Percentiles rank a stretch among this genome's conserved stretches.
Conservation (phyloP, 1,140 invertebrate genomes). For the Cheumatopsyche charites region DNA sequence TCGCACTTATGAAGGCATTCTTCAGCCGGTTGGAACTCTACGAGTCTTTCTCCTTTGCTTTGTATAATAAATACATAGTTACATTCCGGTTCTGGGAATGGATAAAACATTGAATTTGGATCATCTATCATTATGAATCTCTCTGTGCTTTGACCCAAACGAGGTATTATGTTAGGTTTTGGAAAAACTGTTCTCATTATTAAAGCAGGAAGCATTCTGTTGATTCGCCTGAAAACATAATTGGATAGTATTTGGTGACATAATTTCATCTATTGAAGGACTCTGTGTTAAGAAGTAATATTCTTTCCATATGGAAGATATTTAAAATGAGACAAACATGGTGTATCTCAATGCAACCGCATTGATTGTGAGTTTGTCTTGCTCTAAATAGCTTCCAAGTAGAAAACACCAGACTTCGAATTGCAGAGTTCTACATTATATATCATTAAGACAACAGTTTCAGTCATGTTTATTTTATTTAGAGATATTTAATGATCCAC, state of each 20-base stretch:
- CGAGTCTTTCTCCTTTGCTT: slow-evolving; percentile 67
- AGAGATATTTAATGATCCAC: too few relatives aligned
- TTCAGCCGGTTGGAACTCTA: slow-evolving; percentile 69
- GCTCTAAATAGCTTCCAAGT: too few relatives aligned
- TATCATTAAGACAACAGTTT: too few relatives aligned
- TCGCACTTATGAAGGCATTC: slow-evolving; percentile 71
- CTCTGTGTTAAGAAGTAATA: too few relatives aligned
- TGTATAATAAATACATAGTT: slow-evolving; percentile 74
- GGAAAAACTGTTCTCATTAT: slow-evolving; percentile 70
- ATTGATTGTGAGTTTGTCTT: too few relatives aligned
- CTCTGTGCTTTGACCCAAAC: slow-evolving; percentile 72
- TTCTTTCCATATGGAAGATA: too few relatives aligned
- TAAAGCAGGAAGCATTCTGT: slow-evolving; percentile 69
- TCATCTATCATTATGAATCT: slow-evolving; percentile 75
- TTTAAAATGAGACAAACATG: too few relatives aligned
- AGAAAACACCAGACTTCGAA: too few relatives aligned
- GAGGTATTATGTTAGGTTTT: slow-evolving; percentile 64
- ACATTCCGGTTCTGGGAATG: slow-evolving; percentile 76
- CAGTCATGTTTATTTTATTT: too few relatives aligned
- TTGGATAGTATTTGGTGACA: neutral
- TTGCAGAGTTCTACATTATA: too few relatives aligned
- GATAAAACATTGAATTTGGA: slow-evolving; percentile 63
- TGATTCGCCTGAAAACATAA: slow-evolving; percentile 67
- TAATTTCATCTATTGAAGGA: too few relatives aligned
- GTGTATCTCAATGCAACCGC: too few relatives aligned